Evolutionary conservation across 2,113 vertebrate species (phyloP), one percentile per base, ranked within the genome.

Genomic region (Hippolais icterina): DNA sequence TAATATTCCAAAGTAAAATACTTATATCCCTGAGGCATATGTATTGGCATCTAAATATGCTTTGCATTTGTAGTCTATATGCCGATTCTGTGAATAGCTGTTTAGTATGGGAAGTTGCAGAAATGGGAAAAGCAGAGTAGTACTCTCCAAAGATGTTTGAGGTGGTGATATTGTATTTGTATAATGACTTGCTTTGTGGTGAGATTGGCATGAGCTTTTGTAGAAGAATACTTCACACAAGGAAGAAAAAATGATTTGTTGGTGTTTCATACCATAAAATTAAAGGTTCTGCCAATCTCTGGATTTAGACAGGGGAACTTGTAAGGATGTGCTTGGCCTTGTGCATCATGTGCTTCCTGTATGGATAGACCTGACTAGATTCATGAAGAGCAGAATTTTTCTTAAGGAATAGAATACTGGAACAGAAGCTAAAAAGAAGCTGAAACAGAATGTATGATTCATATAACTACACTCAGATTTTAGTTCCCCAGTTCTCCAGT

Each of bases 301-400:
- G 15, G 29, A 22, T 79, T 85, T 90, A 59, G 42, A 31, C 41
- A 83, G 68, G 52, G 89, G 37, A 84, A 21, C 31, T 63, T 74
- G 3, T 33, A 59, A 65, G 46, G 35, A 25, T 2, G 1, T 50
- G 33, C 50, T 79, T 74, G 23, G 13, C 35, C 29, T 59, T n/a
- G 14, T 77, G 23, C 35, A 10, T 57, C 2, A 0, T 14, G 10
- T 6, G 5, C 16, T n/a, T 0, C 44, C 0, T 60, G 16, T 77
- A 47, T 87, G 39, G 13, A 29, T 54, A 50, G 47, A 47, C 27
- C 17, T 53, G 28, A 33, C 56, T 22, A 70, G 25, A 50, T 74
- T 29, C 16, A 59, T 15, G 56, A 70, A n/a, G 35, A 74, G 23
- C 29, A 50, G 37, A 76, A 33, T 28, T 82, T 87, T 89, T 89